Percentiles rank a stretch among this genome's conserved stretches.
Conservation (phyloP, 2,888 invertebrate genomes). For the Myopa tessellatipennis region DNA sequence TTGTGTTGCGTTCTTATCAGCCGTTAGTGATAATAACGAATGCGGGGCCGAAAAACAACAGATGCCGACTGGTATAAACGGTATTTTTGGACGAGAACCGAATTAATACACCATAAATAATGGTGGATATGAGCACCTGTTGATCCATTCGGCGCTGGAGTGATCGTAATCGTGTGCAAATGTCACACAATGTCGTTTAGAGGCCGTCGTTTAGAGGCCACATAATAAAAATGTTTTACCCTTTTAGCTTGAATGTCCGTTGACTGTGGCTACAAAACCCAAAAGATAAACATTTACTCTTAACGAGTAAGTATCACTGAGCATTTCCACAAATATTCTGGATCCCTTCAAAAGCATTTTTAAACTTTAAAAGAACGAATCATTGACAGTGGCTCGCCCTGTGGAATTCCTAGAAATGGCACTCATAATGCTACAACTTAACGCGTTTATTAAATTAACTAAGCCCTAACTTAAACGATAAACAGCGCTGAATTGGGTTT, state of each 20-base stretch:
- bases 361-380: no score
- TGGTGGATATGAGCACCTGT: constrained; percentile 43
- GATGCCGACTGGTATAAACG: not conserved
- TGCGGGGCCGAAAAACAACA: not conserved
- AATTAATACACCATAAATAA: constrained; percentile 26
- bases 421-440: constrained; percentile 2
- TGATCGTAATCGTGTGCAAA: not conserved
- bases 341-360: no score
- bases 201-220: not conserved
- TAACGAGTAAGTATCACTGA: no score
- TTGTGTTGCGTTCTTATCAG: not conserved
- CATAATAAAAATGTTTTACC: not conserved
- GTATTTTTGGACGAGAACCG: not conserved
- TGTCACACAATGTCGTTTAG: not conserved
- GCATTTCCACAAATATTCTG: no score
- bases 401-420: no score
- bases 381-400: no score
- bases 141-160: constrained; percentile 38
- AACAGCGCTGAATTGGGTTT: not conserved
- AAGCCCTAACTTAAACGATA: constrained; percentile 22
- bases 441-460: constrained; percentile 28
- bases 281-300: no score
- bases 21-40: constrained; percentile 13
- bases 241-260: no score
- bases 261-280: no score